Evolutionary conservation across 2,888 invertebrate genomes (phyloP).

Genomic region (Spisula subtruncata): DNA sequence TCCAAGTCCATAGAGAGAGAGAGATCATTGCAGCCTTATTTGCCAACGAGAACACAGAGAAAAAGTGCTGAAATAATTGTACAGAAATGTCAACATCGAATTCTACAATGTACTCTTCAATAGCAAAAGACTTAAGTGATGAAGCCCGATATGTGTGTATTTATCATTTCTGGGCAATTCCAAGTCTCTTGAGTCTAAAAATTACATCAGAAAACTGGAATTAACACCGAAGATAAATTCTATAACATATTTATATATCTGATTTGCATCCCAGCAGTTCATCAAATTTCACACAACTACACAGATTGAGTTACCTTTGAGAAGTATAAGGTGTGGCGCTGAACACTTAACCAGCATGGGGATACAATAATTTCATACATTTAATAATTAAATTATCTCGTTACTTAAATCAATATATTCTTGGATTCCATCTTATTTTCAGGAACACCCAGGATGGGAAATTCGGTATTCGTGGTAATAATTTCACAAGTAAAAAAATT

Average conservation of each 20-base stretch:
- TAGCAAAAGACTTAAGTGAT: neutral
- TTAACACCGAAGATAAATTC: neutral
- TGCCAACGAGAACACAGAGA: too few relatives aligned
- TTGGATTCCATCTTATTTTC: neutral
- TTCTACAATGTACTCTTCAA: too few relatives aligned
- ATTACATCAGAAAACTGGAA: neutral
- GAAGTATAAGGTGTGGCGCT: neutral
- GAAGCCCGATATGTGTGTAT: neutral
- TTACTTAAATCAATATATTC: neutral
- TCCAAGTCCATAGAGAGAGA: too few relatives aligned
- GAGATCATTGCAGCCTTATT: too few relatives aligned
- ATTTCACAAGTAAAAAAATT: neutral
- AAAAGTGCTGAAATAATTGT: too few relatives aligned
- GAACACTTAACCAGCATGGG: neutral
- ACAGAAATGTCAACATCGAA: too few relatives aligned
- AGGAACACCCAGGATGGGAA: neutral
- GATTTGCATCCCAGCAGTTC: neutral
- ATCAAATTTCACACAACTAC: neutral
- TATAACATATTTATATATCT: neutral
- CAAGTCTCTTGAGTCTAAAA: neutral
- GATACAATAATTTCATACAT: neutral
- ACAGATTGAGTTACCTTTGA: too few relatives aligned
- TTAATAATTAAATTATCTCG: conserved; percentile 2
- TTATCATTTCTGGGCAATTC: neutral
- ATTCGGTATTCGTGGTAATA: neutral